Evolutionary conservation across 1,140 invertebrate species (phyloP), one percentile per base, ranked within the genome.

Genomic region (Goniozus legneri): DNA sequence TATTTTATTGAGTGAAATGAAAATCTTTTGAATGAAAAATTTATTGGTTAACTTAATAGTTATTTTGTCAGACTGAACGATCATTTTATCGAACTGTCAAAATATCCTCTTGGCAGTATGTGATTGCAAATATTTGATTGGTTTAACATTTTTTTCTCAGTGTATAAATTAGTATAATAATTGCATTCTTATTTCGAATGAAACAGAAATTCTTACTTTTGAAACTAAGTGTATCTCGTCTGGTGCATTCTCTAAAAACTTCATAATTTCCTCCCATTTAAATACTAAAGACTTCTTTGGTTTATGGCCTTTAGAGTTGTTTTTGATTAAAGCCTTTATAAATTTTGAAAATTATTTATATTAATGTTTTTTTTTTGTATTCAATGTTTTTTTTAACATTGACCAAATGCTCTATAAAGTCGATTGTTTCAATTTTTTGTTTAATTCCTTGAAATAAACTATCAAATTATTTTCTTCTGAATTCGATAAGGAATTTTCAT

Each of bases 371-470:
- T n/a, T 24, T 33, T n/a, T 33, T 7, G 43, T 27, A 36, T 35
- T 45, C 21, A 35, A 21, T 21, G 32, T 45, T 45, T 45, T 36
- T 22, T 45, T 45, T 36, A 45, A 36, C 43, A 45, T 45, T n/a
- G 43, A 36, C 31, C 33, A 35, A 3, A 45, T 45, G 33, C 43
- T 34, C 33, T 20, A 45, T 40, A 18, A 30, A 4, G 34, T 24
- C 22, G 20, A 18, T 19, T 19, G 20, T 20, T 41, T 41, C 21
- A 41, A 41, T 18, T 24, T 41, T 24, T 22, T 22, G n/a, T 22
- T 41, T 27, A 41, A 4, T 10, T 41, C 22, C n/a, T 41, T 24
- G 2, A 41, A 41, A 3, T 30, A 41, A 3, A 41, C 21, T 10
- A 41, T 16, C 3, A 41, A 30, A 13, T 41, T 41, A n/a, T 12